phyloP scores from a whole-genome alignment of 2,797 vertebrate genomes.

The Dipus sagitta region DNA sequence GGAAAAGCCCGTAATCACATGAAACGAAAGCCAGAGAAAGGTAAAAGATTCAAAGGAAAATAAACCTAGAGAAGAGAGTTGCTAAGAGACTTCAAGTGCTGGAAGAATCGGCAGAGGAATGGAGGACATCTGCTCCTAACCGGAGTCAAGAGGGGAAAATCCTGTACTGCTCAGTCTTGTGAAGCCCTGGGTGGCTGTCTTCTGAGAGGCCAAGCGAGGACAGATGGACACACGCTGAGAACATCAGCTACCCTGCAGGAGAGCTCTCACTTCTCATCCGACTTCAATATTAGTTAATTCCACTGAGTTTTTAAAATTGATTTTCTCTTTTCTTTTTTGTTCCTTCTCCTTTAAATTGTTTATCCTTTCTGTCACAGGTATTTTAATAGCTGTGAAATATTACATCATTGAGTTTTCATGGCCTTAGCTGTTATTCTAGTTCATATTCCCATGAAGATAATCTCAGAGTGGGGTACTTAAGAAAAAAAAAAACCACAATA shows the following conservation, averaged over 20 bases:
- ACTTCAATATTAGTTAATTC: not conserved
- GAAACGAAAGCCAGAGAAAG: not conserved
- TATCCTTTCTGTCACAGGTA: not conserved
- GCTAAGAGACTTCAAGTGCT: not conserved
- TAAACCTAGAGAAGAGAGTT: not conserved
- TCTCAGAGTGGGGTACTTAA: not conserved
- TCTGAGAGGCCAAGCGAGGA: not conserved
- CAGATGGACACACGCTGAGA: not conserved
- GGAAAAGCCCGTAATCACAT: not conserved
- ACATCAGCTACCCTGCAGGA: not conserved
- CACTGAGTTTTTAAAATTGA: not conserved
- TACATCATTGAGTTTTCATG: not conserved
- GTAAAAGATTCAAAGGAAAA: not conserved
- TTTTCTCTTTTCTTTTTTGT: too few species aligned
- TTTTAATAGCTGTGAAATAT: not conserved
- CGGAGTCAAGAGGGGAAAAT: not conserved
- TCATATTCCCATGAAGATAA: not conserved
- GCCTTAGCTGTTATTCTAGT: not conserved
- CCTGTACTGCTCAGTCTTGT: rapidly evolving
- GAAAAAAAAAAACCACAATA: not conserved
- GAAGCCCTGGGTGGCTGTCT: not conserved
- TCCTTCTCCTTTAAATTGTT: not conserved
- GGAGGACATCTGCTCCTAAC: rapidly evolving
- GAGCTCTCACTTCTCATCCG: not conserved
- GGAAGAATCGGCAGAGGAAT: not conserved